These are phyloP conservation scores for Calypte anna DNA, from an alignment of 2,113 vertebrate genomes.

Conservation along the genomic window DNA sequence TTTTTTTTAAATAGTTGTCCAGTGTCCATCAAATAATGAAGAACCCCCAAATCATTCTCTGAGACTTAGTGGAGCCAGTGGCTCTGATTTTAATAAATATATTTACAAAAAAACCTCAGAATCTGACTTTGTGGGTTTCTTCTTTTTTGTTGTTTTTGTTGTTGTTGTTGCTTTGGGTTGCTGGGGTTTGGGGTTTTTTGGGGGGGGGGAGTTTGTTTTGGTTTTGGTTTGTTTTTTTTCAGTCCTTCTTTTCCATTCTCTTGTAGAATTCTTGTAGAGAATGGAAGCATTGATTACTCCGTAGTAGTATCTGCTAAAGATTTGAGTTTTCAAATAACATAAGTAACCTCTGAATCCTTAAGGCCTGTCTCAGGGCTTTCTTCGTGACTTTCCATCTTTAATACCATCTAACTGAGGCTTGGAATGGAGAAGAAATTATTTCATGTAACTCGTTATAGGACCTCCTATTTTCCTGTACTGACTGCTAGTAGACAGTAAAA, in stretches of 20 bases:
- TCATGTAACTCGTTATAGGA: neutral
- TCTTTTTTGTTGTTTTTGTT: neutral
- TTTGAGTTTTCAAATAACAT: neutral
- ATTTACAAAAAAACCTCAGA: neutral
- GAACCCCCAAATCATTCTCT: neutral
- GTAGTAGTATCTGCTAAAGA: neutral
- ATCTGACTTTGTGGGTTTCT: neutral
- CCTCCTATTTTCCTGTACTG: neutral
- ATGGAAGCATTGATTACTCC: neutral
- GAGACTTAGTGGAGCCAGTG: neutral
- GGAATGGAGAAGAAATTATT: neutral
- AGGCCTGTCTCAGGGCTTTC: neutral
- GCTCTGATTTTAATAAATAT: neutral
- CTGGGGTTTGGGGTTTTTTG: too few relatives aligned
- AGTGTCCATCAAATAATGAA: neutral
- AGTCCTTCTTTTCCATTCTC: neutral
- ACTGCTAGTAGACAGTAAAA: neutral
- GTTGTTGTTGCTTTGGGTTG: neutral
- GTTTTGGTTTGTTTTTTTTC: neutral
- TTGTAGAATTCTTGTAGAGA: neutral
- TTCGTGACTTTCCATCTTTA: neutral
- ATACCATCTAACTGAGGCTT: neutral
- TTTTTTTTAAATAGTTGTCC: neutral
- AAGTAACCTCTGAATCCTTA: neutral
- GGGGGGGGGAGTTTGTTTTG: too few relatives aligned